phyloP scores from a whole-genome alignment of 2,888 invertebrate species.

The Gortyna flavago region DNA sequence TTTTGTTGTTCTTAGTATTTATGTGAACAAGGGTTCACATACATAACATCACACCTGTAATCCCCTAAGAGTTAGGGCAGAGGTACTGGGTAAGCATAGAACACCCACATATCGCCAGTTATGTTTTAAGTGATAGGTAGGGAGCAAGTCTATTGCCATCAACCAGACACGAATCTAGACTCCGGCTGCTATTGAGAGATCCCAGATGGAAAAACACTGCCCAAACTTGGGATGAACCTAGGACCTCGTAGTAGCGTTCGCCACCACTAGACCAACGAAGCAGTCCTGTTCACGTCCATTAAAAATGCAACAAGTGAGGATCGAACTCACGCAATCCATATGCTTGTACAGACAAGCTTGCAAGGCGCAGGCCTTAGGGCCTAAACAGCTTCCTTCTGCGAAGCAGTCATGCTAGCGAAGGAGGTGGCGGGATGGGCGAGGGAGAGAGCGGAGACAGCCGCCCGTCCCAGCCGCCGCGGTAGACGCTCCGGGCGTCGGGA shows the following conservation, averaged over 20 bases:
- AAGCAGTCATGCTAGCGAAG: no score
- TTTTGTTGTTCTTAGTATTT: neutral
- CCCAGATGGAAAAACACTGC: neutral
- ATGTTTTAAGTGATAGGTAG: neutral
- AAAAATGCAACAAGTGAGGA: neutral
- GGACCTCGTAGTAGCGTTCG: no score
- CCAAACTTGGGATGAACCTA: neutral
- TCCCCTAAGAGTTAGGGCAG: neutral
- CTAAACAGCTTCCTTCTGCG: no score
- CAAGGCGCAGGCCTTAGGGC: no score
- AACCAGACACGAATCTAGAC: neutral
- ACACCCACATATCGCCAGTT: neutral
- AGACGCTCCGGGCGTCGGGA: no score
- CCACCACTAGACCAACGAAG: neutral
- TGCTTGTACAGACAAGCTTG: neutral
- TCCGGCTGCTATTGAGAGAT: neutral
- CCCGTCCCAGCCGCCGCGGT: no score
- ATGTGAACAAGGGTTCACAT: no score
- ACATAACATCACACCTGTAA: neutral
- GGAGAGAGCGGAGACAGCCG: no score
- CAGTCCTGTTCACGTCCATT: neutral
- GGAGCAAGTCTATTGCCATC: neutral
- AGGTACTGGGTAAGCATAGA: neutral
- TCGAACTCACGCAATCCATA: neutral
- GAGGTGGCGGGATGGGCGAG: no score